These are phyloP conservation scores for Microcebus tavaratra DNA, from an alignment of 2,113 vertebrate species.

Conservation along the genomic window DNA sequence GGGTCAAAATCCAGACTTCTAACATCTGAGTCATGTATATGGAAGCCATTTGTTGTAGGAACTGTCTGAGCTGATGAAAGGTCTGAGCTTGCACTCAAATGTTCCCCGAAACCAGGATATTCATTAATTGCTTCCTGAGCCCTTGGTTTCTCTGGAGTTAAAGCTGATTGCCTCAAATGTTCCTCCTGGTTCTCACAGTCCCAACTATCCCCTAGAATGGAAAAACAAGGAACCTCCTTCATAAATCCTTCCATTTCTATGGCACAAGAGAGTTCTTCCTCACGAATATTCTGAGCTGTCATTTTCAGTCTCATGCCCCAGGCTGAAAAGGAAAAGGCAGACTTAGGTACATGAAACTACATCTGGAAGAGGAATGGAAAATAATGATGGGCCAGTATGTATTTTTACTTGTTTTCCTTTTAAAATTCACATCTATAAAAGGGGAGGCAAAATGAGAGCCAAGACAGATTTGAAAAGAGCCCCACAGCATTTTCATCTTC, in stretches of 20 bases:
- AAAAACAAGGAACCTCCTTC: neutral
- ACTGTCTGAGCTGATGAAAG: neutral
- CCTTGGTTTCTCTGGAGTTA: constrained; percentile 31
- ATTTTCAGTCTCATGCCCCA: neutral
- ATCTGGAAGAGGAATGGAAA: neutral
- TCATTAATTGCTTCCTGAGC: constrained; percentile 37
- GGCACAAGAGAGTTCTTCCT: neutral
- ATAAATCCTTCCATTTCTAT: constrained; percentile 51
- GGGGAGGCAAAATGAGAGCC: neutral
- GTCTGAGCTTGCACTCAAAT: neutral
- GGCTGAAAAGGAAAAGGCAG: constrained; percentile 48
- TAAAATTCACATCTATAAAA: neutral
- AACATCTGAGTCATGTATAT: neutral
- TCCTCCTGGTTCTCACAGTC: neutral
- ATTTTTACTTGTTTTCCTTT: constrained; percentile 18
- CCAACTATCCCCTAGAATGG: constrained; percentile 3
- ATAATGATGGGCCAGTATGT: neutral
- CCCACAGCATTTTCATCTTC: neutral
- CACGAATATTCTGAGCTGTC: constrained; percentile 40
- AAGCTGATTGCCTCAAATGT: constrained; percentile 9
- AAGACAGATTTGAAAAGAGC: neutral
- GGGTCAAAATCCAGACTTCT: constrained; percentile 25
- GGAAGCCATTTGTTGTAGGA: constrained; percentile 37
- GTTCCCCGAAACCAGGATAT: neutral
- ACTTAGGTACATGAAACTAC: neutral